Evolutionary conservation across 1,140 invertebrate genomes (phyloP), one percentile per base, ranked within the genome.

Genomic region (Drosophila orena): DNA sequence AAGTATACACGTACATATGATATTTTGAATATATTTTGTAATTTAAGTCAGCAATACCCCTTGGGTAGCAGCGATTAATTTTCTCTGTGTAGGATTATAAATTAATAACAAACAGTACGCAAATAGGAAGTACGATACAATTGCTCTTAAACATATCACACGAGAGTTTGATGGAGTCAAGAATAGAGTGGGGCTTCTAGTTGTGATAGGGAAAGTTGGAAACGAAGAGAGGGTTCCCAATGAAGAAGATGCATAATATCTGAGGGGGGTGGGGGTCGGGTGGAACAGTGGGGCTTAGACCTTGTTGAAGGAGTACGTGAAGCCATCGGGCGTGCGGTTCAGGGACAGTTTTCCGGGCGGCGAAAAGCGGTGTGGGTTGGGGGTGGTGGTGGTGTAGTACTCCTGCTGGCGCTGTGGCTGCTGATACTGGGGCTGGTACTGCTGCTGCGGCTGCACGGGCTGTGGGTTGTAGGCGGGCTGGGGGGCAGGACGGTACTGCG

Each of bases 291-390:
- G 24, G n/a, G 14, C n/a, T 17, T 91, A 90, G 58, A 93, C 89
- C 90, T 95, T 96, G 93, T 95, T 96, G 93, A 97, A 97, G 47
- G 94, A 95, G 92, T 96, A 97, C 73, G 95, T 96, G 92, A 95
- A 97, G 66, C 97, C 97, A 88, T 97, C 96, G 17, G 96, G 96
- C 43, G 96, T 96, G 91, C 97, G 94, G 93, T 97, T 97, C 71
- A 97, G 94, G 78, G 94, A 95, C 57, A 97, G 94, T 91, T 97
- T 97, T 60, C 96, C 96, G 2, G 96, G 96, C 20, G 96, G 96
- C 90, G 95, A 96, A 93, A 96, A 96, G 76, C 95, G 94, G 66
- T 94, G 94, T 2, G 96, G 95, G 12, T 94, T 93, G 44, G 94
- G 94, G 15, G 96, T 96, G 24, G 95, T 96, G 6, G 93, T 92